Conservation (phyloP, 2,797 vertebrate genomes). For the Sarcoramphus papa region DNA sequence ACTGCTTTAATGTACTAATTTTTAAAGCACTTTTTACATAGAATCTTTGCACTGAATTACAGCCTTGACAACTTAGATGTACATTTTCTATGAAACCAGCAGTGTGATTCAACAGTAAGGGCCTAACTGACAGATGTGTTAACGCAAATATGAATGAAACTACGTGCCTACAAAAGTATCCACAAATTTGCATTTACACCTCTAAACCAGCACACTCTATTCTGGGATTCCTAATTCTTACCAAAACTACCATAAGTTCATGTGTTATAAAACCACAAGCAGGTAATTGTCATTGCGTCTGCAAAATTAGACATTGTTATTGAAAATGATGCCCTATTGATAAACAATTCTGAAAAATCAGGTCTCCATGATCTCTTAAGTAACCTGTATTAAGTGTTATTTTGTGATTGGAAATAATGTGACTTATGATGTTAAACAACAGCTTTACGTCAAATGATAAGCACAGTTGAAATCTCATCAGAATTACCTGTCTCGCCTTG, state of each 20-base stretch:
- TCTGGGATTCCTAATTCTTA: background rate
- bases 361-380: background rate
- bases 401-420: background rate
- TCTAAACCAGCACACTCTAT: background rate
- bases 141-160: background rate
- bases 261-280: background rate
- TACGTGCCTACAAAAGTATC: background rate
- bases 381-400: background rate
- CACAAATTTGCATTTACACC: background rate
- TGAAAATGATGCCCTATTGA: background rate
- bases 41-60: background rate
- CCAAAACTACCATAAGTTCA: background rate
- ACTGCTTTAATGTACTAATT: background rate
- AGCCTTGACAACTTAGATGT: background rate
- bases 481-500: conserved; percentile 92
- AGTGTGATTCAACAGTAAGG: background rate
- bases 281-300: background rate
- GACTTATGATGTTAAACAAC: background rate
- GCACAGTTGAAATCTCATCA: background rate
- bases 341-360: background rate
- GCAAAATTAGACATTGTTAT: background rate
- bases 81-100: background rate
- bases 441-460: conserved; percentile 23
- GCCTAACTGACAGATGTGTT: background rate
- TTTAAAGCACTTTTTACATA: background rate